A percentile compares a stretch with the other conserved stretches of the same genome.
Conservation (phyloP, 2,113 vertebrate species). For the Pycnonotus jocosus region DNA sequence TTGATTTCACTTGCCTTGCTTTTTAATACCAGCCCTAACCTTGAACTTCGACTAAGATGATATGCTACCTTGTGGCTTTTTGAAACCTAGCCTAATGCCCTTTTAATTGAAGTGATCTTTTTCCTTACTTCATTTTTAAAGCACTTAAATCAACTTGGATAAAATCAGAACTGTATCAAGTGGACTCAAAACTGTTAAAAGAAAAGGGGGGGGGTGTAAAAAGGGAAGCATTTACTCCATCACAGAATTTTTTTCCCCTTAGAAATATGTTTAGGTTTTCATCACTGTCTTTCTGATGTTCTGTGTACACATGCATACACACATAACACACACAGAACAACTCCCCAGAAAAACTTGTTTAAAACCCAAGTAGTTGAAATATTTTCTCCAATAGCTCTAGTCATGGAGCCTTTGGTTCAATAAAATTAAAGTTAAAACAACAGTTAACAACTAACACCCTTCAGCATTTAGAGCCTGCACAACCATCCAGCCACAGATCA, state of each 20-base stretch:
- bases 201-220: not conserved
- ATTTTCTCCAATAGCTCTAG: not conserved
- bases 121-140: not conserved
- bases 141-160: not conserved
- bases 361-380: not conserved
- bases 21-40: slow-evolving; percentile 31
- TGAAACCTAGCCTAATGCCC: not conserved
- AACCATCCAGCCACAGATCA: not conserved
- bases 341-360: not conserved
- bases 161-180: not conserved
- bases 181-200: not conserved
- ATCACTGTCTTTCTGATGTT: not conserved
- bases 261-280: not conserved
- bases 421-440: not conserved
- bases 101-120: not conserved
- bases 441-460: not conserved
- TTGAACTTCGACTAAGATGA: slow-evolving; percentile 20
- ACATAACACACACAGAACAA: not conserved
- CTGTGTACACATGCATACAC: no score
- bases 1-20: slow-evolving; percentile 37
- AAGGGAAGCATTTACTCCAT: not conserved
- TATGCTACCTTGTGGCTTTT: not conserved
- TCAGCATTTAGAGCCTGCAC: not conserved
- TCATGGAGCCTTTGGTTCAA: not conserved
- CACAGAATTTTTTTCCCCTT: not conserved